These are phyloP conservation scores for Adineta ricciae DNA, from an alignment of 2,888 invertebrate genomes.

Conservation along the genomic window DNA sequence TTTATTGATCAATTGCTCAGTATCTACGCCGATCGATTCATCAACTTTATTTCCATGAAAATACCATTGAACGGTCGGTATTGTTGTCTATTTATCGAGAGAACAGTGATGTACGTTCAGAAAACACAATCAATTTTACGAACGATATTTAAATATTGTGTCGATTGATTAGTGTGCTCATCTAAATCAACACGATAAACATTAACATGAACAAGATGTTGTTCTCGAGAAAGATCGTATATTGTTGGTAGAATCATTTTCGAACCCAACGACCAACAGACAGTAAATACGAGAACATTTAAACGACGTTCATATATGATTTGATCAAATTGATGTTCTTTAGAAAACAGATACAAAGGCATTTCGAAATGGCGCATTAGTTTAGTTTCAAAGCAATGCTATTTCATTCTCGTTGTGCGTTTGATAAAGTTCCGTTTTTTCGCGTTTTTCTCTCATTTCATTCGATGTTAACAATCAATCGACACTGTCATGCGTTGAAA, in stretches of 20 bases:
- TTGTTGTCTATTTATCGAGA: background rate
- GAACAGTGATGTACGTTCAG: background rate
- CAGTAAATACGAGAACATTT: background rate
- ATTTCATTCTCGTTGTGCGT: background rate
- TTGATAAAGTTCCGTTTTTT: background rate
- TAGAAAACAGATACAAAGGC: background rate
- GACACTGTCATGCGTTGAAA: background rate
- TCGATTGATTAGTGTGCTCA: background rate
- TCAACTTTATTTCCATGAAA: conserved; percentile 7
- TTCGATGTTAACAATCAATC: background rate
- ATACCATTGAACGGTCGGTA: background rate
- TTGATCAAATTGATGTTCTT: background rate
- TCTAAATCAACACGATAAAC: background rate
- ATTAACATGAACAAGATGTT: background rate
- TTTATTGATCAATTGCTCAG: background rate
- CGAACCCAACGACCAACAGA: background rate
- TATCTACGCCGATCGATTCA: background rate
- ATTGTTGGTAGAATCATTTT: background rate
- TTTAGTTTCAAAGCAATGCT: background rate
- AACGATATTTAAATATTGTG: background rate
- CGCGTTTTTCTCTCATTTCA: background rate
- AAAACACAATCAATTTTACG: no score
- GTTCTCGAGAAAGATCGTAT: background rate
- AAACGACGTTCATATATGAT: background rate
- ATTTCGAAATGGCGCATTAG: background rate